phyloP scores from a whole-genome alignment of 2,113 vertebrate genomes.

The Myocastor coypus region DNA sequence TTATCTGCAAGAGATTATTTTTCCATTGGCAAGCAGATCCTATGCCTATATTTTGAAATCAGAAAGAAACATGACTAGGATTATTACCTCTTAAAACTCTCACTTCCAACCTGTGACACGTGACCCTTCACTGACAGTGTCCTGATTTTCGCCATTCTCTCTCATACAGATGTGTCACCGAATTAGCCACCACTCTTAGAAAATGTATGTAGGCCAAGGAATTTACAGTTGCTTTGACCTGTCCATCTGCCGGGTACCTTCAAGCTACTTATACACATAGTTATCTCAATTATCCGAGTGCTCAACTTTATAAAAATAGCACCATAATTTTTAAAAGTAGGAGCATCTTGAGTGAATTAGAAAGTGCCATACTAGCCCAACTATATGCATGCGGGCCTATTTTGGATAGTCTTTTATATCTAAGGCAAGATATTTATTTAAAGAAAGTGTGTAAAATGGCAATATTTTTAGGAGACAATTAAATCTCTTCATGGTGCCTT shows the following conservation, averaged over 20 bases:
- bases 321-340: background rate
- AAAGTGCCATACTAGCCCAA: background rate
- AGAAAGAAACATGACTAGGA: background rate
- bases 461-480: background rate
- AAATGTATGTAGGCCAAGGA: constrained; percentile 69
- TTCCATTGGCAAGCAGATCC: constrained; percentile 52
- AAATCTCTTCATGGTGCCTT: background rate
- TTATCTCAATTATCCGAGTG: background rate
- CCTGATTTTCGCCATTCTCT: background rate
- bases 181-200: constrained; percentile 58
- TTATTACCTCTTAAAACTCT: constrained; percentile 18
- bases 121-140: background rate
- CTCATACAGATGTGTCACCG: background rate
- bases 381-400: background rate
- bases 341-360: constrained; percentile 18
- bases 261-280: background rate
- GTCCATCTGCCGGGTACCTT: constrained; percentile 63
- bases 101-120: background rate
- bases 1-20: constrained; percentile 57
- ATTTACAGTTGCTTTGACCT: constrained; percentile 69
- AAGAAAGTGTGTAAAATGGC: background rate
- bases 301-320: background rate
- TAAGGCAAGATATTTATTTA: background rate
- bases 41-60: constrained; percentile 17
- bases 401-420: background rate